phyloP scores from a whole-genome alignment of 2,888 invertebrate species.

The Ryuthela nishihirai region DNA sequence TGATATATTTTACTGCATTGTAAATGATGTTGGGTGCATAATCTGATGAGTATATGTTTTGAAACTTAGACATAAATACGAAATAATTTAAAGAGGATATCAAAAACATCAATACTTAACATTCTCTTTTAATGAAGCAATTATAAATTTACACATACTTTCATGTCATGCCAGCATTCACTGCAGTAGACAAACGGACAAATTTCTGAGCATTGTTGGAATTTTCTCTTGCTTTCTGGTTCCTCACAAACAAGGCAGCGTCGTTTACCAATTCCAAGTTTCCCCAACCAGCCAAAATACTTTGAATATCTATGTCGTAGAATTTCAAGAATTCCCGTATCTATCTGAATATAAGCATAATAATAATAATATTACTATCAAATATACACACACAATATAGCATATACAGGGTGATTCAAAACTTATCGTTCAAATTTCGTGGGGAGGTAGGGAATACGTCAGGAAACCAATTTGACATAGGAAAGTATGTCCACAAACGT shows the following conservation, averaged over 20 bases:
- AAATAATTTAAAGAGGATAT: too few species aligned
- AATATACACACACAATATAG: too few species aligned
- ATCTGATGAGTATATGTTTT: too few species aligned
- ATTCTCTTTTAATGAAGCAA: background rate
- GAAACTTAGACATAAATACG: too few species aligned
- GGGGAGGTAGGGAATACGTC: too few species aligned
- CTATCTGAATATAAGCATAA: conserved; percentile 12
- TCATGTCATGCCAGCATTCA: conserved; percentile 24
- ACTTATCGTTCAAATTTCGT: too few species aligned
- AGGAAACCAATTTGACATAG: too few species aligned
- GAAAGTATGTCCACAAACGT: too few species aligned
- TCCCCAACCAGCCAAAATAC: conserved; percentile 17
- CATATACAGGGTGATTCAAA: too few species aligned
- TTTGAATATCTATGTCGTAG: conserved; percentile 16
- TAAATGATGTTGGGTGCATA: too few species aligned
- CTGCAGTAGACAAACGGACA: conserved; percentile 27
- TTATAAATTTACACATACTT: background rate
- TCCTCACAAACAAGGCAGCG: conserved; percentile 24
- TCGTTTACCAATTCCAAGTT: conserved; percentile 10
- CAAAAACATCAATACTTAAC: background rate
- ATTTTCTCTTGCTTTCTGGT: conserved; percentile 3
- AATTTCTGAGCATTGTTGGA: conserved; percentile 17
- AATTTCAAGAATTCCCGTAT: conserved; percentile 13
- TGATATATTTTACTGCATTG: too few species aligned
- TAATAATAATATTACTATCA: too few species aligned